These are phyloP conservation scores for Drosophila funebris DNA, from an alignment of 1,140 invertebrate genomes.

Conservation along the genomic window DNA sequence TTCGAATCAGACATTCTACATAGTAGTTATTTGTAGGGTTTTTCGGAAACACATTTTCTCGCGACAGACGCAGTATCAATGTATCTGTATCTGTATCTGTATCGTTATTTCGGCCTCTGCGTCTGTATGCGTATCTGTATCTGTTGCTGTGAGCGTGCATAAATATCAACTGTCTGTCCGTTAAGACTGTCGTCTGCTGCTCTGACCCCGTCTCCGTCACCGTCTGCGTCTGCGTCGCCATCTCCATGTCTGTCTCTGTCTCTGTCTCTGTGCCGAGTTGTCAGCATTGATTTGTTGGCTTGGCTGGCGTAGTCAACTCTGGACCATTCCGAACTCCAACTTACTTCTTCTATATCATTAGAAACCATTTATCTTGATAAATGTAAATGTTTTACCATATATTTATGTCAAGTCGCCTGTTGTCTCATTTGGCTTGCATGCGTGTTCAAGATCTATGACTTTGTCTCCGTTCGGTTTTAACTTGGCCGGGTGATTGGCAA, in stretches of 20 bases:
- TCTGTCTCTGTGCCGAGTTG: conserved; percentile 49
- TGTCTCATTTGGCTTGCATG: conserved; percentile 74
- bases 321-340: conserved; percentile 18
- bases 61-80: conserved; percentile 43
- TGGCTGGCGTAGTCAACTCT: conserved; percentile 49
- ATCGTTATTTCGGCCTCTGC: conserved; percentile 17
- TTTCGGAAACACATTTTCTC: conserved; percentile 73
- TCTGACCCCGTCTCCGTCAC: conserved; percentile 28
- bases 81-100: conserved; percentile 15
- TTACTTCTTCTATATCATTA: conserved; percentile 73
- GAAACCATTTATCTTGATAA: conserved; percentile 82
- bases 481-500: conserved; percentile 43
- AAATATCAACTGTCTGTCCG: conserved; percentile 69
- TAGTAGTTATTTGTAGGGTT: conserved; percentile 33
- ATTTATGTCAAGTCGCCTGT: conserved; percentile 72
- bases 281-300: conserved; percentile 79
- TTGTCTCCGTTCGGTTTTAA: not conserved
- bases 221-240: too few relatives aligned
- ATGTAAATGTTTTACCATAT: conserved; percentile 80
- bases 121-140: conserved; percentile 30
- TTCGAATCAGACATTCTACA: conserved; percentile 20
- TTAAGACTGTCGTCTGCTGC: conserved; percentile 12
- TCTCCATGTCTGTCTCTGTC: conserved; percentile 33
- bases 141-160: conserved; percentile 63
- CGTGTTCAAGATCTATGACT: conserved; percentile 58